Percentiles rank a stretch among this genome's conserved stretches.
phyloP scores from a whole-genome alignment of 2,797 vertebrate genomes.

The Clarias laeviceps region DNA sequence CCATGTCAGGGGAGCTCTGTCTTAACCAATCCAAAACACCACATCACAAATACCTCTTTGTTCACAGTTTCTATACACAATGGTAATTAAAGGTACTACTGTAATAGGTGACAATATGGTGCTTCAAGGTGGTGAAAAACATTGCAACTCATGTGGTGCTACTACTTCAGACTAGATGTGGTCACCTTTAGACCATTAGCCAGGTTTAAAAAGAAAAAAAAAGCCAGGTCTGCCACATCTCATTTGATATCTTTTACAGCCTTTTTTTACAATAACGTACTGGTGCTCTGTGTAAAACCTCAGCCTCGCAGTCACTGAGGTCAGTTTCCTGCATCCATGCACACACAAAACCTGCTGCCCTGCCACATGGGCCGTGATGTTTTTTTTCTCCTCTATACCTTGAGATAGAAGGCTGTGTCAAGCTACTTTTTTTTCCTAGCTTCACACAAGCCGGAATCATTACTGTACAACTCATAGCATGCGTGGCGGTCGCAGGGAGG shows the following conservation, averaged over 20 bases:
- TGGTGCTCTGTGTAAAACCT: slow-evolving; percentile 86
- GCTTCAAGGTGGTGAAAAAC: slow-evolving; percentile 90
- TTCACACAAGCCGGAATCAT: slow-evolving; percentile 74
- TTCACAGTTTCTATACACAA: slow-evolving; percentile 97
- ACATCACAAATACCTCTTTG: slow-evolving; percentile 97
- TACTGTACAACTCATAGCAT: slow-evolving; percentile 81
- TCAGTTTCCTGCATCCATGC: slow-evolving; percentile 72
- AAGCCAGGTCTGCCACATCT: slow-evolving; percentile 59
- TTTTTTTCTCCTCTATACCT: slow-evolving; percentile 75
- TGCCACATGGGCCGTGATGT: slow-evolving; percentile 81
- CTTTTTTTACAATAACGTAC: slow-evolving; percentile 79
- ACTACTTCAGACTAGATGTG: slow-evolving; percentile 73
- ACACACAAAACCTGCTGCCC: slow-evolving; percentile 64
- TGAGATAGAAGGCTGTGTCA: slow-evolving; percentile 79
- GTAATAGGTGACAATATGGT: slow-evolving; percentile 96
- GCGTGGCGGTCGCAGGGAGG: slow-evolving; percentile 59
- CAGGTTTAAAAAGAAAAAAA: slow-evolving; percentile 42
- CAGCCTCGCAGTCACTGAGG: slow-evolving; percentile 71
- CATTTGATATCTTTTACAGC: slow-evolving; percentile 72
- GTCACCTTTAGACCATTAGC: slow-evolving; percentile 58
- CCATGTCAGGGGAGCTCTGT: slow-evolving; percentile 88
- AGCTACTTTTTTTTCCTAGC: slow-evolving; percentile 71
- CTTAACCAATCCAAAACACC: slow-evolving; percentile 86
- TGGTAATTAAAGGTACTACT: slow-evolving; percentile 92
- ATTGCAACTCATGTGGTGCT: slow-evolving; percentile 88